phyloP scores from a whole-genome alignment of 2,113 vertebrate species.

The Carassius gibelio region DNA sequence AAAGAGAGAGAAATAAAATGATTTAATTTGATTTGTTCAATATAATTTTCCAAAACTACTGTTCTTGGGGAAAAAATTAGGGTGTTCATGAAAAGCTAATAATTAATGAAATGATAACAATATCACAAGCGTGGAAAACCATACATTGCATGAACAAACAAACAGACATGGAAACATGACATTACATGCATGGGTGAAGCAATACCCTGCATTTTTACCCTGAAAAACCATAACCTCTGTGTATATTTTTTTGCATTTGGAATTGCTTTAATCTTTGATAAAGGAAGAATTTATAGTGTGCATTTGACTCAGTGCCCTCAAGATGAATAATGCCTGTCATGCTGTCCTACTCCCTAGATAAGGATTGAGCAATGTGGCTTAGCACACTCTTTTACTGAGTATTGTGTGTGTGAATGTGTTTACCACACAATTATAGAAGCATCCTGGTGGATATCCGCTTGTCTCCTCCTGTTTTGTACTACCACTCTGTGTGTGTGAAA shows the following conservation, averaged over 20 bases:
- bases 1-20: too few relatives aligned
- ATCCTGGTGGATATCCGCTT: slow-evolving; percentile 72
- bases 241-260: not conserved
- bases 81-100: too few relatives aligned
- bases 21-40: too few relatives aligned
- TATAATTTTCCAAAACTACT: too few relatives aligned
- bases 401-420: slow-evolving; percentile 38
- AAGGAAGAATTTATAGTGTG: not conserved
- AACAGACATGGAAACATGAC: too few relatives aligned
- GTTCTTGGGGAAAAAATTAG: too few relatives aligned
- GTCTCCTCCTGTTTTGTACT: slow-evolving; percentile 61
- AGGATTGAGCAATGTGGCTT: slow-evolving; percentile 42
- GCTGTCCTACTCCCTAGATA: slow-evolving; percentile 41
- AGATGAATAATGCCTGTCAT: not conserved
- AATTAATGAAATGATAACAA: too few relatives aligned
- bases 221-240: not conserved
- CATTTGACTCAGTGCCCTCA: not conserved
- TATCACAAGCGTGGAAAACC: too few relatives aligned
- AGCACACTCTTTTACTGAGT: slow-evolving; percentile 44
- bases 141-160: too few relatives aligned
- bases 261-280: not conserved
- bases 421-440: slow-evolving; percentile 62
- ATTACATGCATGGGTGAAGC: too few relatives aligned
- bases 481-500: slow-evolving; percentile 52
- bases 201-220: not conserved